A percentile compares a stretch with the other conserved stretches of the same genome.
These are phyloP conservation scores for Verasper variegatus DNA, from an alignment of 2,113 vertebrate genomes.

Conservation along the genomic window DNA sequence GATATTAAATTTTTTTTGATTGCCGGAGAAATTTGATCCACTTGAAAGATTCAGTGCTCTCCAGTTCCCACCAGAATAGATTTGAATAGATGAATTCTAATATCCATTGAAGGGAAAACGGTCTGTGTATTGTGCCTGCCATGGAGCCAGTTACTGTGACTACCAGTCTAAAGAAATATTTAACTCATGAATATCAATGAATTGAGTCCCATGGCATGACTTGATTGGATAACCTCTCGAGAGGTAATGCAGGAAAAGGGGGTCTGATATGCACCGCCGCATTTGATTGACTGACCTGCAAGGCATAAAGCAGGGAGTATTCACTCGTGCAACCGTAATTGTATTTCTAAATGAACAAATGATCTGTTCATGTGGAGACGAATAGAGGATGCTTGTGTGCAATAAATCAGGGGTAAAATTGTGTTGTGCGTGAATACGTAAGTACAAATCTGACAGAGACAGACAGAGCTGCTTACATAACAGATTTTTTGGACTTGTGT, in stretches of 20 bases:
- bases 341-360: slow-evolving; percentile 49
- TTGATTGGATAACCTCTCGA: slow-evolving; percentile 71
- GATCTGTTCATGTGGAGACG: slow-evolving; percentile 36
- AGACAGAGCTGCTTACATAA: neutral
- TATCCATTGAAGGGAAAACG: slow-evolving; percentile 65
- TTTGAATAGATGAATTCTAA: slow-evolving; percentile 81
- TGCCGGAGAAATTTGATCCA: slow-evolving; percentile 69
- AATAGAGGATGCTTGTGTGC: slow-evolving; percentile 21
- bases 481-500: neutral
- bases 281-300: slow-evolving; percentile 81
- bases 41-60: slow-evolving; percentile 68
- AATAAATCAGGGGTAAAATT: slow-evolving; percentile 36
- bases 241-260: slow-evolving; percentile 9
- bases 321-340: slow-evolving; percentile 46
- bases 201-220: slow-evolving; percentile 34
- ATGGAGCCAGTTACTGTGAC: slow-evolving; percentile 71
- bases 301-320: slow-evolving; percentile 86
- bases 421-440: neutral
- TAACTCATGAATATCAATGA: slow-evolving; percentile 77
- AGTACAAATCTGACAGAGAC: neutral
- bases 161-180: slow-evolving; percentile 69
- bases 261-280: neutral
- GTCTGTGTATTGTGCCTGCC: slow-evolving; percentile 50
- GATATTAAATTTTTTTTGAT: slow-evolving; percentile 51
- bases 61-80: slow-evolving; percentile 64